Evolutionary conservation across 2,888 invertebrate genomes (phyloP).

Genomic region (Drosophila borborema): DNA sequence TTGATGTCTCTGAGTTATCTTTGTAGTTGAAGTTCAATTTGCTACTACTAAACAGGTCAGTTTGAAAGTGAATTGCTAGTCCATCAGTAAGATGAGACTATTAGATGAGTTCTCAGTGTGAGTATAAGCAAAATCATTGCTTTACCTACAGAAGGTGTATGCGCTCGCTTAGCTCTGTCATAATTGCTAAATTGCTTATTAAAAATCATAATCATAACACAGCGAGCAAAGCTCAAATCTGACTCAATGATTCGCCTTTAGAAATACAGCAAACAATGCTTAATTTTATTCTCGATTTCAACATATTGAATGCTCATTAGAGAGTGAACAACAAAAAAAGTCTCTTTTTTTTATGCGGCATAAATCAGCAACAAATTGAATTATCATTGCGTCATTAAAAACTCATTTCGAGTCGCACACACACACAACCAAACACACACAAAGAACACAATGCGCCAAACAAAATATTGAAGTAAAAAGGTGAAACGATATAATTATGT

Average conservation of each 20-base stretch:
- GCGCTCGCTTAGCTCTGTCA: conserved; percentile 8
- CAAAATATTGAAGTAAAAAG: conserved; percentile 46
- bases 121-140: no score
- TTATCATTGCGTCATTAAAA: conserved; percentile 81
- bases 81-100: neutral
- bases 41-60: neutral
- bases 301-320: conserved; percentile 72
- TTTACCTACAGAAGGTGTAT: conserved; percentile 9
- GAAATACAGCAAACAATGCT: conserved; percentile 33
- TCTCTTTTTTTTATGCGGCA: conserved; percentile 47
- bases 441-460: conserved; percentile 2
- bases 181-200: conserved; percentile 29
- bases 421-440: conserved; percentile 12
- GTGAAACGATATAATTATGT: conserved; percentile 78
- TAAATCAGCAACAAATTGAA: conserved; percentile 81
- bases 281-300: conserved; percentile 66
- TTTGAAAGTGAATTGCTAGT: neutral
- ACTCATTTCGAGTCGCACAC: conserved; percentile 64
- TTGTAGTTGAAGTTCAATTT: neutral
- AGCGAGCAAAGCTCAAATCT: neutral
- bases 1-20: no score
- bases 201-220: conserved; percentile 23
- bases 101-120: neutral
- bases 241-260: conserved; percentile 11
- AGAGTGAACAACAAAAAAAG: conserved; percentile 31